phyloP scores from a whole-genome alignment of 2,113 vertebrate genomes.

The Tauraco erythrolophus region DNA sequence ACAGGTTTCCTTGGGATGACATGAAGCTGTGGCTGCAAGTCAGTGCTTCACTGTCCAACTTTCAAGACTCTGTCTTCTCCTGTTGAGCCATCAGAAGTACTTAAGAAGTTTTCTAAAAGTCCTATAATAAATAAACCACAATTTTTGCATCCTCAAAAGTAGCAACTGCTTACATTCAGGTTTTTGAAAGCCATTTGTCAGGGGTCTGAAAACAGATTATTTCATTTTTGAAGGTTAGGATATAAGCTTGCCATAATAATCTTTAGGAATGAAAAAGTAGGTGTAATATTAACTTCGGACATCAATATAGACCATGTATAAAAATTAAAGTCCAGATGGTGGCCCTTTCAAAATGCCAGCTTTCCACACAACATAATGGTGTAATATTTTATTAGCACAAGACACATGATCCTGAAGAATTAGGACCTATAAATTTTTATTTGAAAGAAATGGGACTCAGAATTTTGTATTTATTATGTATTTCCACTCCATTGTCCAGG shows the following conservation, averaged over 20 bases:
- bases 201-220: background rate
- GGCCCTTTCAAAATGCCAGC: background rate
- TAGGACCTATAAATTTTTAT: background rate
- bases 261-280: background rate
- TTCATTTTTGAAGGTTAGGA: conserved; percentile 7
- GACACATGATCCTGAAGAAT: background rate
- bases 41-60: background rate
- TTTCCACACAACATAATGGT: background rate
- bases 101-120: background rate
- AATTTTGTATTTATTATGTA: background rate
- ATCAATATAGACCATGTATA: background rate
- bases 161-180: background rate
- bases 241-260: background rate
- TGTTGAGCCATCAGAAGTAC: background rate
- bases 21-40: background rate
- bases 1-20: background rate
- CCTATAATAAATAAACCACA: background rate
- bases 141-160: background rate
- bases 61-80: background rate
- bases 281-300: background rate
- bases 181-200: conserved; percentile 16
- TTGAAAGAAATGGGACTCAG: background rate
- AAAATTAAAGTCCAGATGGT: conserved; percentile 13
- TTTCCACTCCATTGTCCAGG: background rate
- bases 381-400: background rate